A percentile compares a stretch with the other conserved stretches of the same genome.
Conservation (phyloP, 2,113 vertebrate species). For the Cyanoderma ruficeps region DNA sequence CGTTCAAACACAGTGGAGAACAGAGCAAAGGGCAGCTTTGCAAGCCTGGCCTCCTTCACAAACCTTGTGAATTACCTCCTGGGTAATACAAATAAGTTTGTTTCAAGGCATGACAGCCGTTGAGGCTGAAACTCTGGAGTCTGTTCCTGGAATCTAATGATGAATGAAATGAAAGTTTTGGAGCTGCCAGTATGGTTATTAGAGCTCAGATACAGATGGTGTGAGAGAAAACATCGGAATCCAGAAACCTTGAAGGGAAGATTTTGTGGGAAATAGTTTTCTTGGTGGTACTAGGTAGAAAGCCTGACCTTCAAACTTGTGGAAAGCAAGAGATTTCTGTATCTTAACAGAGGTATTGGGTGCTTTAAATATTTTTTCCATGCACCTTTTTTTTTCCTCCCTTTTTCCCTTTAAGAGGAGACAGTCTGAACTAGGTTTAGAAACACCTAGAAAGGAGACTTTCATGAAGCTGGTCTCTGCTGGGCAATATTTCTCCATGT, state of each 20-base stretch:
- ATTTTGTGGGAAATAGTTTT: not conserved
- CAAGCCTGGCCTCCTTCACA: not conserved
- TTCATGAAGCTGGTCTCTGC: not conserved
- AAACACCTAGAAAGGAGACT: not conserved
- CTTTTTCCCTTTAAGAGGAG: not conserved
- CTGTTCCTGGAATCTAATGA: constrained; percentile 31
- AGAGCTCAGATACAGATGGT: not conserved
- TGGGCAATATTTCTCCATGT: not conserved
- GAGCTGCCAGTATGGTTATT: not conserved
- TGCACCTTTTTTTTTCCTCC: rapidly evolving
- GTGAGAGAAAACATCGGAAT: not conserved
- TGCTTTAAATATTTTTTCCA: not conserved
- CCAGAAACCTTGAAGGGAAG: not conserved
- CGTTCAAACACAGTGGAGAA: not conserved
- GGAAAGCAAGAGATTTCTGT: not conserved
- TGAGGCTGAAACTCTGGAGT: not conserved
- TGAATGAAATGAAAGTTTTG: constrained; percentile 19
- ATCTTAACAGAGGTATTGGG: not conserved
- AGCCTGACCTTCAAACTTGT: not conserved
- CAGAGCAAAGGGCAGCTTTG: not conserved
- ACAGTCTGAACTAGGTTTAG: not conserved
- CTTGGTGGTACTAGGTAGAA: not conserved
- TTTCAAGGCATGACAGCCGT: constrained; percentile 23
- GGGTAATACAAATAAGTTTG: constrained; percentile 13
- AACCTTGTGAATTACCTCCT: not conserved